These are phyloP conservation scores for Drosophila ambigua DNA, from an alignment of 1,140 invertebrate species.

Conservation along the genomic window DNA sequence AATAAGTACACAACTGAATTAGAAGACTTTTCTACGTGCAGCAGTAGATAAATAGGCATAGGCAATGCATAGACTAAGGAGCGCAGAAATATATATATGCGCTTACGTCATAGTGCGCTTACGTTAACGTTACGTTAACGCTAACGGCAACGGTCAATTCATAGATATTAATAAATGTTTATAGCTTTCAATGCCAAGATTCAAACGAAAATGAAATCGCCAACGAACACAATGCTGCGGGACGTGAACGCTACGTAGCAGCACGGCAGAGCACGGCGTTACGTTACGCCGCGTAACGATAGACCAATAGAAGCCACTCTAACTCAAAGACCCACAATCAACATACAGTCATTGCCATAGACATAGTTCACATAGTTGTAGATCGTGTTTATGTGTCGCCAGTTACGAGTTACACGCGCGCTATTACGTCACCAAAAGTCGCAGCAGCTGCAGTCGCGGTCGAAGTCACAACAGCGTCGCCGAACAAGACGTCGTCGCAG, in stretches of 20 bases:
- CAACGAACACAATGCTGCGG: constrained; percentile 73
- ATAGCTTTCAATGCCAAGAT: constrained; percentile 77
- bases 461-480: constrained; percentile 18
- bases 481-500: constrained; percentile 36
- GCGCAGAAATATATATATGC: constrained; percentile 32
- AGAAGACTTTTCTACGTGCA: constrained; percentile 64
- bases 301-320: constrained; percentile 30
- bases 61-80: constrained; percentile 63
- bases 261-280: constrained; percentile 52
- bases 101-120: constrained; percentile 54
- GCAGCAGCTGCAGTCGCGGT: constrained; percentile 24
- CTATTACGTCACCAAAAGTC: constrained; percentile 33
- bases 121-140: constrained; percentile 60
- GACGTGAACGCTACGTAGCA: constrained; percentile 72
- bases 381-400: constrained; percentile 56
- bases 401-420: constrained; percentile 42
- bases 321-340: constrained; percentile 11
- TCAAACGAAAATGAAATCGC: constrained; percentile 82
- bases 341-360: constrained; percentile 10
- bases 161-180: constrained; percentile 79
- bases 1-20: constrained; percentile 20
- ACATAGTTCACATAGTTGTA: background rate
- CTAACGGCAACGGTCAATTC: constrained; percentile 56
- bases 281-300: constrained; percentile 58
- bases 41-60: constrained; percentile 22